These are phyloP conservation scores for Sylvietta virens DNA, from an alignment of 2,113 vertebrate species.

Conservation along the genomic window DNA sequence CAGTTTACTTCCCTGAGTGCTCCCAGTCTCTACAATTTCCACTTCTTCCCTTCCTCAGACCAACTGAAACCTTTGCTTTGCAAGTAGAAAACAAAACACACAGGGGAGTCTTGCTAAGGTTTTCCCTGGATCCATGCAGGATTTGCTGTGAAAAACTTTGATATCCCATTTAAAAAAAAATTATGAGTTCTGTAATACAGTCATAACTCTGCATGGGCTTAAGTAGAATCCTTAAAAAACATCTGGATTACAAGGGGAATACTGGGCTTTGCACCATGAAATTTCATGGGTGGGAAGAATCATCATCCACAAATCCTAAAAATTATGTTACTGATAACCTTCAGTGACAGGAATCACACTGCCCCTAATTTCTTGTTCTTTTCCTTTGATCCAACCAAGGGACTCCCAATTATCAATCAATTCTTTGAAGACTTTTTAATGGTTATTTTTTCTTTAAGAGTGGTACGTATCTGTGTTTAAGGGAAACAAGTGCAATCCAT, in stretches of 20 bases:
- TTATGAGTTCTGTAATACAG: neutral
- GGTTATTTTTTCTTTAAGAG: neutral
- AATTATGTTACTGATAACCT: neutral
- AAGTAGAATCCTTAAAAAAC: neutral
- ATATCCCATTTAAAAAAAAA: neutral
- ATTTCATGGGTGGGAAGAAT: neutral
- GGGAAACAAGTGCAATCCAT: constrained; percentile 47
- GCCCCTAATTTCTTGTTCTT: neutral
- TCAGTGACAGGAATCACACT: neutral
- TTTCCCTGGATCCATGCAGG: neutral
- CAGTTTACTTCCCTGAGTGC: neutral
- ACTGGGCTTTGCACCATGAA: neutral
- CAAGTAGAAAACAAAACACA: neutral
- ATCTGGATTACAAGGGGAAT: neutral
- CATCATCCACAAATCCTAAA: neutral
- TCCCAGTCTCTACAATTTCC: neutral
- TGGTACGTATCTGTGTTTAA: neutral
- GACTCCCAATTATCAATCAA: neutral
- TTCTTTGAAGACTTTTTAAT: neutral
- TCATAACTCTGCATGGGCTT: neutral
- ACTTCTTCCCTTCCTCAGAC: neutral
- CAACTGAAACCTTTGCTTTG: neutral
- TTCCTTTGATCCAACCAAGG: neutral
- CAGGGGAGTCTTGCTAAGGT: neutral
- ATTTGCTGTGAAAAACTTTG: neutral